Base-by-base conservation (phyloP, 1,140 invertebrate genomes). In the Anastrepha ludens region DNA sequence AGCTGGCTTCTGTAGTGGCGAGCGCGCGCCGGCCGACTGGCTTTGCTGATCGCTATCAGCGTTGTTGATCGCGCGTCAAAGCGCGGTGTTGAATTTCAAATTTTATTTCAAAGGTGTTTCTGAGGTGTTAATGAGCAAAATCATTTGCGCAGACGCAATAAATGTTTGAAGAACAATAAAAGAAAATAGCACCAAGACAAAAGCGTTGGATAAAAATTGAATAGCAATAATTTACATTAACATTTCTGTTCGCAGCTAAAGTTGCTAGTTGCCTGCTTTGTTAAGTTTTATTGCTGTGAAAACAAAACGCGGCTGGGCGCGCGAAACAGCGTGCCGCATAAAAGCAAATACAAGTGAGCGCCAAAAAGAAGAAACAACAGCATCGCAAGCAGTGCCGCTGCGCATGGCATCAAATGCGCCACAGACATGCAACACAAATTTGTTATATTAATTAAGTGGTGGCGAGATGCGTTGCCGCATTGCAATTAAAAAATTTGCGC, bases 81-180 rank as follows among this genome's bases (percentile, higher is more conserved):
- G 50, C 47, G 74, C 74, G 85, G 85, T 62, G 85, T 86, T 86
- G 85, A 86, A 86, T 86, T 60, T 86, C 85, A 86, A 86, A 86
- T 86, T 86, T 86, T 20, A 60, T 86, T 86, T 86, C 59, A 62
- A 29, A 86, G 58, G 85, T 86, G 85, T 86, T 86, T 39, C 55
- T 29, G 59, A 86, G 85, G 85, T 86, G 85, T 60, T 86, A 86
- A 86, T 86, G 59, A 62, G 85, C 59, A 86, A 86, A 86, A 86
- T 60, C 59, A 86, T 86, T 86, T 86, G 85, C 50, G 29, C 55
- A 60, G 17, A 15, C 58, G 39, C 29, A 60, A 60, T 60, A 86
- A 86, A 86, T 60, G 58, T 60, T 44, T 62, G 11, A 29, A 50
- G 67, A 55, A 81, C 47, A 81, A 81, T 81, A 20, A 81, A 81